These are phyloP conservation scores for Mythimna albipuncta DNA, from an alignment of 2,888 invertebrate species.

Conservation along the genomic window DNA sequence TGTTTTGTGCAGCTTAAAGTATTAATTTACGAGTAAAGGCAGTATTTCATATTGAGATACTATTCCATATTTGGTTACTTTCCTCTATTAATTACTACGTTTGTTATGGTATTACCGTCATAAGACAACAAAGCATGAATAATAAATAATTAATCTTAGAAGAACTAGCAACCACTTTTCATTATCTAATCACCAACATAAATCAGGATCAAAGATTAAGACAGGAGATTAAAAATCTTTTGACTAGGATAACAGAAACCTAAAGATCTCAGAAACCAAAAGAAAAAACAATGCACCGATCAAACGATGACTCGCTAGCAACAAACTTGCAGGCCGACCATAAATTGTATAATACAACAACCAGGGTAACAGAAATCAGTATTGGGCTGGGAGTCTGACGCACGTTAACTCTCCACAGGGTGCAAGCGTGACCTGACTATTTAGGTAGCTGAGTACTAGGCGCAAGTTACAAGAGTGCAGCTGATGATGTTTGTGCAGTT, in stretches of 20 bases:
- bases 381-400: conserved; percentile 67
- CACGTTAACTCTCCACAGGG: conserved; percentile 71
- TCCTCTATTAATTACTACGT: too few species aligned
- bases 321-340: conserved; percentile 32
- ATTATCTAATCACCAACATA: too few species aligned
- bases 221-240: background rate
- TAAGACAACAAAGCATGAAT: too few species aligned
- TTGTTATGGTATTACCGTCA: too few species aligned
- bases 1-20: too few species aligned
- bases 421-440: conserved; percentile 71
- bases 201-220: background rate
- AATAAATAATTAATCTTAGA: too few species aligned
- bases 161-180: too few species aligned
- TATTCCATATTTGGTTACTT: too few species aligned
- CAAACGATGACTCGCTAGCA: conserved; percentile 18
- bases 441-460: conserved; percentile 38
- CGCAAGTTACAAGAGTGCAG: conserved; percentile 38
- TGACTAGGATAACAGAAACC: conserved; percentile 1
- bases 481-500: background rate
- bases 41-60: too few species aligned
- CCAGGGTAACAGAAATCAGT: conserved; percentile 70
- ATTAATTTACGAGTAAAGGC: too few species aligned
- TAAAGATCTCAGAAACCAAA: background rate
- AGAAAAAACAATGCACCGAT: conserved; percentile 10
- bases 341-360: conserved; percentile 67